Conservation (phyloP, 2,113 vertebrate species). For the Microtus richardsoni region DNA sequence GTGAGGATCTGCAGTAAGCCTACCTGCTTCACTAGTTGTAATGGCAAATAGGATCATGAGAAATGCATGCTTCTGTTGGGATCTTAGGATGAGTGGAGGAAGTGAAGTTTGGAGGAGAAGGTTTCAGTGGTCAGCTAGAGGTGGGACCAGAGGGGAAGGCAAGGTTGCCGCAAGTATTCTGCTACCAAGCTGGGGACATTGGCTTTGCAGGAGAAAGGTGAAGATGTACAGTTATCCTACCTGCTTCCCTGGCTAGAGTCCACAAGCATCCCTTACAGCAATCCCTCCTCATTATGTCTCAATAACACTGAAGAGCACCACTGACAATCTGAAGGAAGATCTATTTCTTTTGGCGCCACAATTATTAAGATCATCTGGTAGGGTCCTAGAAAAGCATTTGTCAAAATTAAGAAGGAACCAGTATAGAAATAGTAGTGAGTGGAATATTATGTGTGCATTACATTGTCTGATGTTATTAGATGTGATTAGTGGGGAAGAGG, state of each 20-base stretch:
- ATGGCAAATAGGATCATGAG: neutral
- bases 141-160: neutral
- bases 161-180: neutral
- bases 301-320: neutral
- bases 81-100: neutral
- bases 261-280: neutral
- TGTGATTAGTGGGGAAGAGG: neutral
- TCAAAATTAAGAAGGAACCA: neutral
- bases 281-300: neutral
- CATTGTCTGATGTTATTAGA: neutral
- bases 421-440: neutral
- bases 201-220: neutral
- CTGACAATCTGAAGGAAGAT: neutral
- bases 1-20: too few relatives aligned
- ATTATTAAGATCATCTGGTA: neutral
- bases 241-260: neutral
- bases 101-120: neutral
- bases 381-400: neutral
- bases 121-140: neutral
- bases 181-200: neutral
- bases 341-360: neutral
- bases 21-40: neutral
- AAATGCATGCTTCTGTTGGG: neutral
- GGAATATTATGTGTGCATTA: neutral
- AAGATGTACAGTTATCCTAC: neutral